These are phyloP conservation scores for Amblyjoppa fuscipennis DNA, from an alignment of 2,888 invertebrate genomes.

Conservation along the genomic window DNA sequence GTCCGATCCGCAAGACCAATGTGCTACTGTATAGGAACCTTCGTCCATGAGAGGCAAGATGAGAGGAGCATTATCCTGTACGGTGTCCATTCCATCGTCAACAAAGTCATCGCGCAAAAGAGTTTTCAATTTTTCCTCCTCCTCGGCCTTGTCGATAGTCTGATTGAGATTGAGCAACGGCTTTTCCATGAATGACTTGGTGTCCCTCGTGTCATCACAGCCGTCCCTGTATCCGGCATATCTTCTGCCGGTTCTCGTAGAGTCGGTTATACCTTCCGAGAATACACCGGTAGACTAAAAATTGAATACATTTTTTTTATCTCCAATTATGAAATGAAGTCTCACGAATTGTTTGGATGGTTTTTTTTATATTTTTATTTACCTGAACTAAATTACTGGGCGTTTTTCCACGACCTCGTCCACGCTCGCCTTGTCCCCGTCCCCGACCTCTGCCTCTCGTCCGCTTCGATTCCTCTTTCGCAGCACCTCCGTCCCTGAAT, in stretches of 20 bases:
- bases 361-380: neutral
- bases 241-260: slow-evolving; percentile 69
- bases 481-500: slow-evolving; percentile 59
- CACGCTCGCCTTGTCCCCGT: slow-evolving; percentile 74
- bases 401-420: slow-evolving; percentile 75
- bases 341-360: neutral
- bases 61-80: slow-evolving; percentile 78
- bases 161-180: slow-evolving; percentile 79
- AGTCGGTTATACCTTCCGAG: slow-evolving; percentile 80
- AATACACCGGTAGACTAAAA: slow-evolving; percentile 81
- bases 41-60: slow-evolving; percentile 79
- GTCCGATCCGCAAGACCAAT: neutral
- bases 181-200: slow-evolving; percentile 74
- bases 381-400: slow-evolving; percentile 78
- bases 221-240: slow-evolving; percentile 63
- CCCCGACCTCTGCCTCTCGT: slow-evolving; percentile 71
- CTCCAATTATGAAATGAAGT: neutral
- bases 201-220: slow-evolving; percentile 64
- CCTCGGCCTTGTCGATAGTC: slow-evolving; percentile 79
- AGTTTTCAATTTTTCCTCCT: slow-evolving; percentile 80
- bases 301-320: neutral
- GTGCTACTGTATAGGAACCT: slow-evolving; percentile 65
- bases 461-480: slow-evolving; percentile 71
- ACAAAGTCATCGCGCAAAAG: slow-evolving; percentile 84
- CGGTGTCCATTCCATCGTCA: slow-evolving; percentile 77